Base-by-base conservation (phyloP, 2,888 invertebrate genomes). In the Heliconius hortense region DNA sequence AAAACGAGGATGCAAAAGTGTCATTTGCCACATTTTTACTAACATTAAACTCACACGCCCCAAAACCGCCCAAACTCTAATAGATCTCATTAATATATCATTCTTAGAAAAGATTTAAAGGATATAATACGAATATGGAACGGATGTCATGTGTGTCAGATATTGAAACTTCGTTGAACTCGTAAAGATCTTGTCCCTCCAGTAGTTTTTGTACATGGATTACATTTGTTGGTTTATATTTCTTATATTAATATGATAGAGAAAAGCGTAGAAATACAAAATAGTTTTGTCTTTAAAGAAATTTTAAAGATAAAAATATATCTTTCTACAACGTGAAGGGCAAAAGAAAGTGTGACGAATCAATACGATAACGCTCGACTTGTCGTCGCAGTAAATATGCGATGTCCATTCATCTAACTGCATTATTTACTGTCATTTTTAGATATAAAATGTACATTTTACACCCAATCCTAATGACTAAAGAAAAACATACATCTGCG, bases 261-360 rank as follows among this genome's bases (percentile, higher is more conserved):
- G 31, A 8, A 35, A 35, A 59, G 3, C 59, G 59, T 24, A 59
- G 4, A 24, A 59, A 59, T 59, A 59, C 24, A 59, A 59, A 59
- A 59, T 24, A 59, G n/a, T 59, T 59, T 24, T 59, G 24, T 1
- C n/a, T 59, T 24, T 59, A 59, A 24, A 59, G n/a, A 59, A 59
- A 26, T 3, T n/a, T 56, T 10, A 60, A 60, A 60, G 13, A 24
- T n/a, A 35, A 21, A 24, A 79, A 77, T 78, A 71, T 79, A 75
- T 84, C 84, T 79, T 84, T 84, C 85, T 84, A 81, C 69, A 75
- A 68, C 79, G 80, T 81, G 79, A 80, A 81, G 77, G 81, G 83
- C 81, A 80, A 84, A 85, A 86, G 87, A 90, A 90, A 89, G 88
- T 89, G 87, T 90, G 88, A 88, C 90, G 85, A 90, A 91, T 90